Percentiles rank a stretch among this genome's conserved stretches.
phyloP scores from a whole-genome alignment of 2,797 vertebrate species.

The Chrysocyon brachyurus region DNA sequence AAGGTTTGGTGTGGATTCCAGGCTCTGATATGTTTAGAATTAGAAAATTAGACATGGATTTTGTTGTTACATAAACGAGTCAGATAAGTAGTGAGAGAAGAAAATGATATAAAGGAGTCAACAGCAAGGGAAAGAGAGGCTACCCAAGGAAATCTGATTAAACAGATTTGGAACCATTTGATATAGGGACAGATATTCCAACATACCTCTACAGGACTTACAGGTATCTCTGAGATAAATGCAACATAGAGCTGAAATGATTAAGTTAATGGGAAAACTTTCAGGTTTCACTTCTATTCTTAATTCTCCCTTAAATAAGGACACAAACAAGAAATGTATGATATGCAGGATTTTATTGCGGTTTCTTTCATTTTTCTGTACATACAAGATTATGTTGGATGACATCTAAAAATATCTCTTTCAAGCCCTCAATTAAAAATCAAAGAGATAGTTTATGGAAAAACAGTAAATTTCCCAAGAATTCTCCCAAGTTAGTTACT shows the following conservation, averaged over 20 bases:
- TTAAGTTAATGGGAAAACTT: neutral
- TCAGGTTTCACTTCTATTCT: neutral
- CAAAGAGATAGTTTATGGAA: neutral
- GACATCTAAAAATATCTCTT: neutral
- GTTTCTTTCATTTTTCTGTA: neutral
- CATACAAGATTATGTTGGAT: neutral
- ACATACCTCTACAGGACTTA: neutral
- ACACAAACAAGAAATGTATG: neutral
- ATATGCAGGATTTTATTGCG: neutral
- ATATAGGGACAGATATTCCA: neutral
- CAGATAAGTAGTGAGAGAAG: neutral
- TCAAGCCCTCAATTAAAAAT: neutral
- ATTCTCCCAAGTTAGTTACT: neutral
- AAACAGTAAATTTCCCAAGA: neutral
- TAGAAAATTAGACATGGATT: neutral
- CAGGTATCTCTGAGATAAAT: neutral
- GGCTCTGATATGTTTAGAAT: neutral
- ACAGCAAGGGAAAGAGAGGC: neutral
- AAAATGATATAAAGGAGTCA: neutral
- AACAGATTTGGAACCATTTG: neutral
- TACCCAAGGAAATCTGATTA: neutral
- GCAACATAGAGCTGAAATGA: neutral
- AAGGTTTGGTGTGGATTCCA: neutral
- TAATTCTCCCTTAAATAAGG: neutral
- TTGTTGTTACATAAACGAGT: neutral